These are phyloP conservation scores for Planococcus citri DNA, from an alignment of 1,140 invertebrate genomes.

Conservation along the genomic window DNA sequence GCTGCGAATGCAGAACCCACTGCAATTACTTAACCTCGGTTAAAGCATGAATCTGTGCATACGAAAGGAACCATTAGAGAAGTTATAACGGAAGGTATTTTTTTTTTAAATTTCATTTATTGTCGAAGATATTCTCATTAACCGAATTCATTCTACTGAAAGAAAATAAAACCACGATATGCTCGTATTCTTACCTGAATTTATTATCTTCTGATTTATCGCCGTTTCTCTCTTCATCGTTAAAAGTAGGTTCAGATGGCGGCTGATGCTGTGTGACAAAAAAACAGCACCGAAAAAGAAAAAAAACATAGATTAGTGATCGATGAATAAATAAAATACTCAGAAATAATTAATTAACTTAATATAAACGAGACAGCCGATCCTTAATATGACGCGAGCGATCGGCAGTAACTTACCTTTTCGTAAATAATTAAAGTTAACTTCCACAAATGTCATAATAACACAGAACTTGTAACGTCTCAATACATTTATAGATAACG, in stretches of 20 bases:
- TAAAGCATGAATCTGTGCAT: conserved; percentile 14
- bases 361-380: conserved; percentile 5
- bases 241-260: background rate
- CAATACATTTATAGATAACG: conserved; percentile 11
- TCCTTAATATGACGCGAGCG: background rate
- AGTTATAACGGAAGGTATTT: background rate
- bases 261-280: background rate
- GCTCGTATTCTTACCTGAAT: background rate
- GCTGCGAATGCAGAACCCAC: background rate
- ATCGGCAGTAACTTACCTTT: conserved; percentile 9
- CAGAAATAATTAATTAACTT: background rate
- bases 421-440: background rate
- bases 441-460: conserved; percentile 5
- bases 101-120: background rate
- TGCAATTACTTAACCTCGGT: conserved; percentile 10
- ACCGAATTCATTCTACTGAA: background rate
- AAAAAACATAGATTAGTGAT: background rate
- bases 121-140: background rate
- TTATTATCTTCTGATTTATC: background rate
- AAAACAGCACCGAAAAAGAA: conserved; percentile 10
- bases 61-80: conserved; percentile 15
- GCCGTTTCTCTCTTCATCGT: background rate
- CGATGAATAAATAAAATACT: background rate
- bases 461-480: conserved; percentile 19
- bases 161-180: background rate